Evolutionary conservation across 2,888 invertebrate species (phyloP), one percentile per base, ranked within the genome.

Genomic region (Argyresthia albistria): DNA sequence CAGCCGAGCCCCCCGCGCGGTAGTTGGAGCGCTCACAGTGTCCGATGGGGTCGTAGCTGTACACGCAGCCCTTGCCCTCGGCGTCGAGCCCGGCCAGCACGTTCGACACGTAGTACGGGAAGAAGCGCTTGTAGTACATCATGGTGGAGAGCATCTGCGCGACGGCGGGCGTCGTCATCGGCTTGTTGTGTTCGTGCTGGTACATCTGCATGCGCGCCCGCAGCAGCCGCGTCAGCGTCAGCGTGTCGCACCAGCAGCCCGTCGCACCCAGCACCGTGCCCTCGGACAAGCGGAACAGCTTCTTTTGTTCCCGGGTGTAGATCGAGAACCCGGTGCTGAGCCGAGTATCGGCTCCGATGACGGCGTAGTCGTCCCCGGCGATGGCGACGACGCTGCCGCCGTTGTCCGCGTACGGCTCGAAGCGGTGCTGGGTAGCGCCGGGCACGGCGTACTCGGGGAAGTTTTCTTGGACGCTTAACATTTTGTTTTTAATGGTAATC

Each of bases 211-310:
- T 92, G 54, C 97, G 91, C 53, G 97, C 95, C 59, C 92, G 89
- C 36, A 98, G 77, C 58, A 96, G 86, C 59, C 95, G 91, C 9
- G 96, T 96, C 49, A 99, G 87, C 0, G 98, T 96, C 14, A 98
- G 86, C 4, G 96, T 95, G 81, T 99, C 99, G 68, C 98, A 98
- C 96, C 99, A 98, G 79, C 99, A 99, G 15, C 99, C 99, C 16
- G 96, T 93, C 53, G 96, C 96, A 0, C 96, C 98, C n/a, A 99
- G 87, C 42, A 99, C 93, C 0, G 97, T 97, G 50, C 90, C 91
- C 0, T 92, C 86, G 0, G 97, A 95, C 61, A 98, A 78, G 59
- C 91, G 88, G 68, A 97, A 97, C 9, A 97, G 83, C 77, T 98
- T 98, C 59, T 94, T 93, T 70, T 96, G 95, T 54, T 96, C 91